These are phyloP conservation scores for Penaeus japonicus DNA, from an alignment of 1,140 invertebrate genomes.

Conservation along the genomic window DNA sequence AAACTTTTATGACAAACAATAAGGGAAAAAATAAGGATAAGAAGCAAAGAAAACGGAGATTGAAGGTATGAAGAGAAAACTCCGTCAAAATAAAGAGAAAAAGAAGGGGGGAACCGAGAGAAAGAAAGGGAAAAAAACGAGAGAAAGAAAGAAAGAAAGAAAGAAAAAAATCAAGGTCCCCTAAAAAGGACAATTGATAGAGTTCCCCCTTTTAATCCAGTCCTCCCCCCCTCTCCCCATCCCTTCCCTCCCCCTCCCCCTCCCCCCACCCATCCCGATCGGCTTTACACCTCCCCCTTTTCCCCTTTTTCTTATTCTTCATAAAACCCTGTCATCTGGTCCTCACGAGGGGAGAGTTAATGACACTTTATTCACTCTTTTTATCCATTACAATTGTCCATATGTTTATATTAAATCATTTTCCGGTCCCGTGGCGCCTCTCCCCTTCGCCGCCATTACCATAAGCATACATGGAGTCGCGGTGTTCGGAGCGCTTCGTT, in stretches of 20 bases:
- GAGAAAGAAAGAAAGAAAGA: too few relatives aligned
- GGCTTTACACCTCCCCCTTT: not conserved
- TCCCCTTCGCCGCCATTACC: conserved; percentile 43
- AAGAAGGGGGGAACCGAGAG: too few relatives aligned
- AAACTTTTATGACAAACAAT: too few relatives aligned
- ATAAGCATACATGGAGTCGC: conserved; percentile 42
- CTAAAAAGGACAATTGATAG: too few relatives aligned
- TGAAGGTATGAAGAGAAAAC: too few relatives aligned
- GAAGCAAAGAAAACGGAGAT: too few relatives aligned
- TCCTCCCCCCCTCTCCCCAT: not conserved
- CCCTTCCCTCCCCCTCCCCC: not conserved
- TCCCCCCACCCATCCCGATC: not conserved
- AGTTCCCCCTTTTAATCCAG: not conserved
- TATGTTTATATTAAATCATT: conserved; percentile 56
- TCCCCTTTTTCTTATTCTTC: conserved; percentile 28
- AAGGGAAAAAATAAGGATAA: too few relatives aligned
- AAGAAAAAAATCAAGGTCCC: too few relatives aligned
- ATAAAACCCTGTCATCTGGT: conserved; percentile 41
- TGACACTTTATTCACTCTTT: conserved; percentile 49
- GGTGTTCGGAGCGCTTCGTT: not conserved
- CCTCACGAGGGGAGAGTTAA: conserved; percentile 36
- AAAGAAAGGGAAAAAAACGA: too few relatives aligned
- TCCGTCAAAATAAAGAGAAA: too few relatives aligned
- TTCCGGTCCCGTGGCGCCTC: conserved; percentile 32
- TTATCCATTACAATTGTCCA: conserved; percentile 55